Base-by-base conservation (phyloP, 2,113 vertebrate genomes). In the Lepidothrix coronata region DNA sequence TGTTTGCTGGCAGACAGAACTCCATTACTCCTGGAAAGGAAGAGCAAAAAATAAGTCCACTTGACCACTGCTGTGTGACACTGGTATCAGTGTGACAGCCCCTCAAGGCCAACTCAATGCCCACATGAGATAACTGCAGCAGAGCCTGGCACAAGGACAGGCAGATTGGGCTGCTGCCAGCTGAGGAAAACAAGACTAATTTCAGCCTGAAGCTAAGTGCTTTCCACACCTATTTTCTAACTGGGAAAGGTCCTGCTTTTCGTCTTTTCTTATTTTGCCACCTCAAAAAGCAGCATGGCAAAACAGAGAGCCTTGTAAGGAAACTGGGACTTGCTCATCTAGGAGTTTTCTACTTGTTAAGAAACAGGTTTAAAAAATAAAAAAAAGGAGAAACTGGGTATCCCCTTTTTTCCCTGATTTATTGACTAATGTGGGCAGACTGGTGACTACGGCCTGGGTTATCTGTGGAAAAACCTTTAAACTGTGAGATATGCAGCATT, bases 1-100 rank as follows among this genome's bases (percentile, higher is more conserved):
- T 84, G 65, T 91, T 93, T 67, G 52, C 62, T 90, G 79, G 68
- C 61, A 93, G 57, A 35, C 54, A 67, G 73, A 88, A 51, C 9
- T 91, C 70, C 76, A 48, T 91, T 96, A 97, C n/a, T 96, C 51
- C 97, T 97, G 51, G 48, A 95, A 96, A 85, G 54, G 70, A 78
- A 96, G 48, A 88, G 14, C 25, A 76, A 52, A 91, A 63, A 18
- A 2, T 88, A n/a, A 89, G 86, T 43, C 43, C 49, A 68, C 12
- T 28, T 0, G 33, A 41, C 24, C 73, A 30, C 16, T 11, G 19
- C 31, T 37, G 51, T 18, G 33, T 43, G 48, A 57, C 37, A 12
- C n/a, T 43, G 43, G 31, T 16, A 13, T 6, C 0, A 0, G 9
- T 24, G 44, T 46, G 51, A 84, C 59, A 71, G 35, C 17, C 57